Percentiles rank a stretch among this genome's conserved stretches.
These are phyloP conservation scores for Eonycteris spelaea DNA, from an alignment of 2,113 vertebrate genomes.

Conservation along the genomic window DNA sequence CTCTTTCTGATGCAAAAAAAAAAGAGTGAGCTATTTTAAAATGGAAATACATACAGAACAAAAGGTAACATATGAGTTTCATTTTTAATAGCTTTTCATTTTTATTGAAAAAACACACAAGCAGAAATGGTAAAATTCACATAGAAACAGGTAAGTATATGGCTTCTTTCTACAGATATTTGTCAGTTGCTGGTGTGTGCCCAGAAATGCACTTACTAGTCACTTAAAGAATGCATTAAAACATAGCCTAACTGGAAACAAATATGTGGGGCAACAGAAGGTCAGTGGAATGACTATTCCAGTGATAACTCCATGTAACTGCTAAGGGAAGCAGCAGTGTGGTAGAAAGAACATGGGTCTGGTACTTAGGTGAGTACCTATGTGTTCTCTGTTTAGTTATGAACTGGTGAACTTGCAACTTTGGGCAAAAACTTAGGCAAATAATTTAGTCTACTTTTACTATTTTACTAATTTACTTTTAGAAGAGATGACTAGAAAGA, in stretches of 20 bases:
- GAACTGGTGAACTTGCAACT: neutral
- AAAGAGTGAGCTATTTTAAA: slow-evolving; percentile 66
- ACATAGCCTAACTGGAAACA: neutral
- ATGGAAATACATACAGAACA: slow-evolving; percentile 62
- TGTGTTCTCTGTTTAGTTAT: neutral
- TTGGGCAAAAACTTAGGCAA: neutral
- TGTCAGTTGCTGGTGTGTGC: neutral
- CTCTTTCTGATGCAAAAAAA: neutral
- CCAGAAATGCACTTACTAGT: neutral
- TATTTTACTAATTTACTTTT: neutral
- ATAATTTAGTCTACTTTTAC: neutral
- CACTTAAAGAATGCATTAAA: neutral
- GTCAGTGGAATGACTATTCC: neutral
- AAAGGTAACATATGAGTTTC: slow-evolving; percentile 47
- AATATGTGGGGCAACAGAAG: neutral
- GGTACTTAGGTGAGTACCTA: neutral
- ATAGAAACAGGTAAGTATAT: neutral
- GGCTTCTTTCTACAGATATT: neutral
- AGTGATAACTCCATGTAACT: neutral
- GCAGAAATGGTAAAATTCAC: slow-evolving; percentile 7
- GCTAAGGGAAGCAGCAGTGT: neutral
- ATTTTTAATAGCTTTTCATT: slow-evolving; percentile 12
- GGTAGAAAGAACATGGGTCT: neutral
- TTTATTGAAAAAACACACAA: neutral
- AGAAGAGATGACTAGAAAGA: neutral